These are phyloP conservation scores for Troides helena DNA, from an alignment of 2,888 invertebrate genomes.

Conservation along the genomic window DNA sequence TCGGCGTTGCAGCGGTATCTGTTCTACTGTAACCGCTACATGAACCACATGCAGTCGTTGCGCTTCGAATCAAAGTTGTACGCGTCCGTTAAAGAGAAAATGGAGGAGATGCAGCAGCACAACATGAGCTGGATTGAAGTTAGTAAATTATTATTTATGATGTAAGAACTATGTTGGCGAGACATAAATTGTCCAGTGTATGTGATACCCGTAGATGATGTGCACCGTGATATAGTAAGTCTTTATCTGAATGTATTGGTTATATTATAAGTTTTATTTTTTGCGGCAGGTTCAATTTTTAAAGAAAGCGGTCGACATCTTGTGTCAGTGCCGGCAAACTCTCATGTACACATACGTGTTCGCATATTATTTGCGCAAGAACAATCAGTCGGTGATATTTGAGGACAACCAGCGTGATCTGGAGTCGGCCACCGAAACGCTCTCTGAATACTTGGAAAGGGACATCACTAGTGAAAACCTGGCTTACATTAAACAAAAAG, in stretches of 20 bases:
- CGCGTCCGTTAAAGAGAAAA: slow-evolving; percentile 96
- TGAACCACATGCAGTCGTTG: slow-evolving; percentile 99
- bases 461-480: slow-evolving; percentile 98
- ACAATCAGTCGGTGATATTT: slow-evolving; percentile 99
- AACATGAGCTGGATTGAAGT: slow-evolving; percentile 99
- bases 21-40: slow-evolving; percentile 99
- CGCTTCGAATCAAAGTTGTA: slow-evolving; percentile 98
- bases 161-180: too few relatives aligned
- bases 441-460: slow-evolving; percentile 98
- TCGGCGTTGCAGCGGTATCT: slow-evolving; percentile 97
- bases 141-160: slow-evolving; percentile 10
- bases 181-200: too few relatives aligned
- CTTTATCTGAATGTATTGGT: too few relatives aligned
- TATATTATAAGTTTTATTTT: neutral
- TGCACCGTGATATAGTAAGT: too few relatives aligned
- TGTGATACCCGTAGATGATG: too few relatives aligned
- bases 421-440: slow-evolving; percentile 97
- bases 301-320: slow-evolving; percentile 97
- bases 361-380: slow-evolving; percentile 98
- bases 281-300: slow-evolving; percentile 93
- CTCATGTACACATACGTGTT: slow-evolving; percentile 99
- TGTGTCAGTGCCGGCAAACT: slow-evolving; percentile 98
- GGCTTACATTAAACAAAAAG: slow-evolving; percentile 98
- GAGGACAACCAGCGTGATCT: slow-evolving; percentile 99
- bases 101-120: slow-evolving; percentile 99